Base-by-base conservation (phyloP, 2,113 vertebrate genomes). In the Gymnarchus niloticus region DNA sequence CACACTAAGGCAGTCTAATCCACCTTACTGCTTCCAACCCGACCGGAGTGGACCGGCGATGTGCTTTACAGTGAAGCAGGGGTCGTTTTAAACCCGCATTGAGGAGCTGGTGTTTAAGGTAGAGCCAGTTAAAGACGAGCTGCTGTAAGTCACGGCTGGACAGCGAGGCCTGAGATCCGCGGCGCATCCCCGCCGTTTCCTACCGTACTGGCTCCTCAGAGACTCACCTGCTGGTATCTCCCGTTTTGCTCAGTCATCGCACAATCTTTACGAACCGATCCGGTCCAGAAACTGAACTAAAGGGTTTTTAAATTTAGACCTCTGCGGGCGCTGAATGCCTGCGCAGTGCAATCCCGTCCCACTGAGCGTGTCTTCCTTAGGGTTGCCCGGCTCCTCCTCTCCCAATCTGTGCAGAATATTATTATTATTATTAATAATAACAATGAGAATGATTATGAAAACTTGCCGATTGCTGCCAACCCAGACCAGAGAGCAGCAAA, bases 201-300 rank as follows among this genome's bases (percentile, higher is more conserved):
- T 73, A 85, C 23, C 14, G 86, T 51, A 81, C 52, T 65, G 88
- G 89, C 87, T 69, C 12, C 78, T 49, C 88, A 76, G 44, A 61
- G 48, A 86, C 90, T 59, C 90, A 95, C 94, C 93, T 94, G 94
- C 84, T 94, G 93, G 86, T 95, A 95, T 88, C 93, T 91, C 76
- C 88, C 93, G 90, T 91, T 94, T 87, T 91, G 93, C 88, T 95
- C 94, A 17, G 93, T 91, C 94, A 95, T 95, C 25, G 56, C 90
- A 85, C 51, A 65, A 87, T 82, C 73, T 41, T 23, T 5, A 1
- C 83, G 56, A 41, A 23, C 9, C 49, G 76, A n/a, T 23, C 4
- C 41, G 21, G 21, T 25, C 21, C 23, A 49, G 44, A 81, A 25
- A n/a, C 6, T 19, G 21, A n/a, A 7, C 23, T 19, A 23, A 8